Evolutionary conservation across 2,888 invertebrate genomes (phyloP), one percentile per base, ranked within the genome.

Genomic region (Melanophora roralis): DNA sequence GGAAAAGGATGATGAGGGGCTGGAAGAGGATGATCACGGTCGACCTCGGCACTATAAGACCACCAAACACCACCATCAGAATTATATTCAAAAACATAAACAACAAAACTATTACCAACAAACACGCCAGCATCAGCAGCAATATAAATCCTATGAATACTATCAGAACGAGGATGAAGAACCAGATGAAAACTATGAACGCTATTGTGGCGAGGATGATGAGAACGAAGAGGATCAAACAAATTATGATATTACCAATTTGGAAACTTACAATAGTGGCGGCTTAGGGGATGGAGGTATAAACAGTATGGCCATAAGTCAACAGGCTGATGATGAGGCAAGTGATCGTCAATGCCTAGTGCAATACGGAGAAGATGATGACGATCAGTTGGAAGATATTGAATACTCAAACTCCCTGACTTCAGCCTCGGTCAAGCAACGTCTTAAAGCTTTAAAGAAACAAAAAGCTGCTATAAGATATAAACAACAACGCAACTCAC

Each of bases 171-270:
- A 80, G 49, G 80, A 80, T n/a, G 80, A 80, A n/a, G 78, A 79
- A 32, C 67, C 57, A 0, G 64, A 86, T 76, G 85, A 86, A 36
- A 71, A 88, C 64, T 85, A 86, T 32, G 85, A 86, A 3, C 86
- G 86, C 27, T 87, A 85, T 49, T 83, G 60, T 0, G 85, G 83
- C 40, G 86, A 86, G 40, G 81, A 76, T 11, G 81, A 81, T 8
- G 88, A 88, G 53, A 87, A 88, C 16, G 88, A 88, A 59, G 89
- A 88, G 78, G 89, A 89, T 84, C 88, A 88, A 83, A 88, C 88
- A 1, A 85, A 88, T 65, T 89, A 88, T 53, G 89, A 87, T 72
- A 88, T 88, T 78, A 86, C 89, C 32, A 88, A 88, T 76, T 86
- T 89, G 27, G 88, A 88, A 43, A 89, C 88, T 2, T 88, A 88